Evolutionary conservation across 1,140 invertebrate genomes (phyloP), one percentile per base, ranked within the genome.

Genomic region (Zaprionus nigranus): DNA sequence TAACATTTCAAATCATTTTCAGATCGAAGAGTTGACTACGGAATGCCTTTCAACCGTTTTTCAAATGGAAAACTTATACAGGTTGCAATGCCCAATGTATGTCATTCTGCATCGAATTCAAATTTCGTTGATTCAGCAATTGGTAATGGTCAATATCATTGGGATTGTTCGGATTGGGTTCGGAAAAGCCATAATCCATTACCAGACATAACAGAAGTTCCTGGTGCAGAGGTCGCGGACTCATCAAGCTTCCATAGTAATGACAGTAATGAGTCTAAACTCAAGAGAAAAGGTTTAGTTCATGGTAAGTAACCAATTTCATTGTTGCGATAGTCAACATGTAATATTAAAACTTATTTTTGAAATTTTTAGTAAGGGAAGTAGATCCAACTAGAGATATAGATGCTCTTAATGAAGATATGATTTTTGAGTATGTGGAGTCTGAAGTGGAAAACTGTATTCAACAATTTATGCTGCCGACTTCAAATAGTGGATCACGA

Each of bases 121-220:
- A 81, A 76, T 72, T 86, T 79, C 57, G 67, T 78, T 57, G 82
- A 91, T 62, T 79, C 86, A 40, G 59, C 90, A 24, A 66, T 86
- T 28, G 93, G 93, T 75, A 85, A 94, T 93, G 92, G 93, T 95
- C 96, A 96, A 92, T 99, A 99, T 94, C 97, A 98, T 94, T 99
- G 98, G 98, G 98, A 99, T 94, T 98, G 97, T 92, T 98, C 97
- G 78, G 98, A 99, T 94, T 98, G 97, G 97, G 96, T 97, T 76
- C 95, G 96, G 66, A 95, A 95, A 82, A 96, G 95, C 92, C 96
- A 97, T 93, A 95, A 96, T 92, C 96, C 97, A 70, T 94, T 98
- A 81, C 97, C 97, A 59, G 98, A 98, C 93, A 98, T 98, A 92
- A 97, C 97, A 65, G 97, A 98, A 93, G 96, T 98, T 78, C 97